A percentile compares a stretch with the other conserved stretches of the same genome.
Conservation (phyloP, 1,140 invertebrate genomes). For the Temnothorax curvispinosus region DNA sequence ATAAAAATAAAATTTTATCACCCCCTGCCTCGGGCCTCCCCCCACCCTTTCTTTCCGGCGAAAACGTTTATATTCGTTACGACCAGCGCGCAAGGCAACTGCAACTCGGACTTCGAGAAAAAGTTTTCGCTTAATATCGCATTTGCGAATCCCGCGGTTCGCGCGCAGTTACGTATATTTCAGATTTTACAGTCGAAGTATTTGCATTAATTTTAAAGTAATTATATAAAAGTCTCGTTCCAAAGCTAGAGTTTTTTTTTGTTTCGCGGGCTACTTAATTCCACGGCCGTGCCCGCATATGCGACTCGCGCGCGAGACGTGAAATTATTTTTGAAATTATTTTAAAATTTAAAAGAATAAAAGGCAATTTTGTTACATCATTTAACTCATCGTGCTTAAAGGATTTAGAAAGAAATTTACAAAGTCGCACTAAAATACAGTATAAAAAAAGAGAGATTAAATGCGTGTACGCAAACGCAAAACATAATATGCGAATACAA, state of each 20-base stretch:
- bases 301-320: background rate
- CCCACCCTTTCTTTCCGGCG: background rate
- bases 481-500: background rate
- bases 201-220: constrained; percentile 57
- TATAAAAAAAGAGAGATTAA: background rate
- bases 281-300: background rate
- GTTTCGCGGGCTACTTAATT: constrained; percentile 27
- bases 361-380: background rate
- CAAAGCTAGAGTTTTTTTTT: constrained; percentile 42
- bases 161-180: constrained; percentile 45
- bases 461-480: background rate
- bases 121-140: constrained; percentile 58
- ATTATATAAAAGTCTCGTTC: constrained; percentile 29
- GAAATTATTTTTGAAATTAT: constrained; percentile 24
- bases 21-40: background rate
- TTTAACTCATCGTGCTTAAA: constrained; percentile 1
- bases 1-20: constrained; percentile 53
- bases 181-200: constrained; percentile 39
- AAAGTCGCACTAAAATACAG: background rate
- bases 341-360: constrained; percentile 5
- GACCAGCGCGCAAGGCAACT: background rate
- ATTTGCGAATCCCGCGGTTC: constrained; percentile 43
- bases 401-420: background rate
- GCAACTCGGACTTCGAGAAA: constrained; percentile 24
- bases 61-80: constrained; percentile 26